phyloP scores from a whole-genome alignment of 2,113 vertebrate genomes.

The Tragelaphus buxtoni region DNA sequence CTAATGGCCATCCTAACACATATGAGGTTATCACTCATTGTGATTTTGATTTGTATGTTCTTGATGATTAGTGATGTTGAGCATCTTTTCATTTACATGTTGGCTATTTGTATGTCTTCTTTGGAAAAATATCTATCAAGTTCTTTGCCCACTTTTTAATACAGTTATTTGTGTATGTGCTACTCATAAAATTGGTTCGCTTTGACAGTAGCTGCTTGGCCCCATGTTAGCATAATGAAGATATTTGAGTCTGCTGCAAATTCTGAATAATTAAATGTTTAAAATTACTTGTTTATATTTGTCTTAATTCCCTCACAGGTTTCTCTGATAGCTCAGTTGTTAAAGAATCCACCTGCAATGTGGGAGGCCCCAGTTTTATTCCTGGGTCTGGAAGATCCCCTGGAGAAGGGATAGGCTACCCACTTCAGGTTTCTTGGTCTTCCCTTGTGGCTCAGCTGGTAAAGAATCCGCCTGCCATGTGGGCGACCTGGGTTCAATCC shows the following conservation, averaged over 20 bases:
- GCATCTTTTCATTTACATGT: not conserved
- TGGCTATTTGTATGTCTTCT: not conserved
- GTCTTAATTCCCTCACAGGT: not conserved
- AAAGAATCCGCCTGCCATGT: accelerated
- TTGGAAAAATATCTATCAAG: not conserved
- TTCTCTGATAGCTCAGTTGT: not conserved
- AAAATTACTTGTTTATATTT: not conserved
- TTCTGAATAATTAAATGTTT: not conserved
- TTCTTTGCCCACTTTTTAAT: not conserved
- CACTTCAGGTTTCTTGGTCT: not conserved
- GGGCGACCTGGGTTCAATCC: not conserved
- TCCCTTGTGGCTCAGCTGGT: not conserved
- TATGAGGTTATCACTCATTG: not conserved
- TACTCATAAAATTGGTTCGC: not conserved
- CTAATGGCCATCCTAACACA: not conserved
- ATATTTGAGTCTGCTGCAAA: not conserved
- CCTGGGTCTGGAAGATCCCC: not conserved
- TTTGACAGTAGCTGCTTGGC: not conserved
- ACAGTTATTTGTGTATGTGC: not conserved
- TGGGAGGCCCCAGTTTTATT: not conserved
- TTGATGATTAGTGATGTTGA: not conserved
- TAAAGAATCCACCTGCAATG: not conserved
- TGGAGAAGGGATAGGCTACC: not conserved
- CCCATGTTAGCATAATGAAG: not conserved
- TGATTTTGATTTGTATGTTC: not conserved